Base-by-base conservation (phyloP, 2,797 vertebrate genomes). In the Enteromius mattozi region DNA sequence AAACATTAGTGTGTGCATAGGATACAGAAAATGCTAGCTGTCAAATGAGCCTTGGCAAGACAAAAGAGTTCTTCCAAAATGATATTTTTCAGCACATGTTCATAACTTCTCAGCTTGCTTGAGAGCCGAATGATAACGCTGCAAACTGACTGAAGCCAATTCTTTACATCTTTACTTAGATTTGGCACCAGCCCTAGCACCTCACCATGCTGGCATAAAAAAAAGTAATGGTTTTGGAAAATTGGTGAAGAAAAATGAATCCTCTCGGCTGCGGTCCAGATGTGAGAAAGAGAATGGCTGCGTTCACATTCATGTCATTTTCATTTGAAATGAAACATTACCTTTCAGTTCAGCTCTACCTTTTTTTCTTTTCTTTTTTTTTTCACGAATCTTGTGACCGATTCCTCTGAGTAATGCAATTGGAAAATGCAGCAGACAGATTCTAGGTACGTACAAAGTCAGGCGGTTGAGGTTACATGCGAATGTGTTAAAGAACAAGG, bases 321-420 rank as follows among this genome's bases (percentile, higher is more conserved):
- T 66, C 56, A 8, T 66, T 76, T 70, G 35, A 45, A 77, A 70
- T 78, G 82, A 83, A 83, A 30, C 63, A 83, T 77, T 77, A 56
- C 47, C 61, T 17, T 77, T 75, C 61, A 42, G 61, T 77, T 83
- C n/a, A 42, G 81, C 61, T 51, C 59, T 37, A 17, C 33, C 33
- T 5, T 66, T 76, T 74, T 37, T 37, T 37, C 3, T 37, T 37
- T 37, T 35, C 35, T 3, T 33, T 33, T 33, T 33, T 33, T 33
- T 49, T 82, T 27, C 61, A 1, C 35, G 27, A n/a, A 14, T 66
- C 59, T 80, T 49, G 78, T 37, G 63, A 7, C 35, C 1, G 42
- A 37, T 49, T 54, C 45, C 21, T 68, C 33, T 83, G 81, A 83
- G 74, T 83, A 83, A 83, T 83, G 74, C 51, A 5, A 8, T 33